Conservation (phyloP, 2,797 vertebrate genomes). For the Petrocephalus sullivani region DNA sequence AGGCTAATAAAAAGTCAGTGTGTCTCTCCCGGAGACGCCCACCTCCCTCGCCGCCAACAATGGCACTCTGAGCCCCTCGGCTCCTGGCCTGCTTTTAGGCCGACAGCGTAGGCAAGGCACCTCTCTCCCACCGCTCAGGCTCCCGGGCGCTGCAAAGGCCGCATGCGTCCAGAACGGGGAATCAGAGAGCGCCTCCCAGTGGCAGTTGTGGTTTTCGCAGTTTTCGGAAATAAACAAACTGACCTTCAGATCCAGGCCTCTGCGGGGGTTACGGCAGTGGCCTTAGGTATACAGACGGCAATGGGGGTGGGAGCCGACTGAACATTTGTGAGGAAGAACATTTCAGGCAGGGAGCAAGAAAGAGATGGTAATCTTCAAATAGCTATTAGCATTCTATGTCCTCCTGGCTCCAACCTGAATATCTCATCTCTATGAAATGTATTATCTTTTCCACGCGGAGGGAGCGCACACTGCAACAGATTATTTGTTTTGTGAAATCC, state of each 20-base stretch:
- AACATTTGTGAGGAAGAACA: not conserved
- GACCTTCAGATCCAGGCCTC: not conserved
- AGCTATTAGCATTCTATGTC: not conserved
- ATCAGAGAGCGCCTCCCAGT: slow-evolving; percentile 39
- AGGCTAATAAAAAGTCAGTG: slow-evolving; percentile 14
- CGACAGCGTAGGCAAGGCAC: slow-evolving; percentile 58
- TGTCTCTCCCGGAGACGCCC: slow-evolving; percentile 30
- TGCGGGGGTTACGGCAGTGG: not conserved
- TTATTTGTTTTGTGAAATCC: not conserved
- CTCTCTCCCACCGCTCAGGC: slow-evolving; percentile 47
- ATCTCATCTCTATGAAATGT: not conserved
- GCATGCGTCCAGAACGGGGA: slow-evolving; percentile 44
- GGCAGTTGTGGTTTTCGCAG: slow-evolving; percentile 38
- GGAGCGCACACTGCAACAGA: not conserved
- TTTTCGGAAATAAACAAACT: slow-evolving; percentile 15
- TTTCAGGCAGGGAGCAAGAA: slow-evolving; percentile 5
- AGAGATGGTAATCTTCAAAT: not conserved
- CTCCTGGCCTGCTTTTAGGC: slow-evolving; percentile 62
- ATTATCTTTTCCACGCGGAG: not conserved
- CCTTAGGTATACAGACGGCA: not conserved
- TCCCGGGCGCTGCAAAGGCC: slow-evolving; percentile 45
- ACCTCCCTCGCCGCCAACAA: slow-evolving; percentile 45
- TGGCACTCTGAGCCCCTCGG: slow-evolving; percentile 46
- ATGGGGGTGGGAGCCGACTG: not conserved
- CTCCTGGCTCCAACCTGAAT: not conserved